Base-by-base conservation (phyloP, 2,797 vertebrate genomes). In the Peromyscus melanophrys region DNA sequence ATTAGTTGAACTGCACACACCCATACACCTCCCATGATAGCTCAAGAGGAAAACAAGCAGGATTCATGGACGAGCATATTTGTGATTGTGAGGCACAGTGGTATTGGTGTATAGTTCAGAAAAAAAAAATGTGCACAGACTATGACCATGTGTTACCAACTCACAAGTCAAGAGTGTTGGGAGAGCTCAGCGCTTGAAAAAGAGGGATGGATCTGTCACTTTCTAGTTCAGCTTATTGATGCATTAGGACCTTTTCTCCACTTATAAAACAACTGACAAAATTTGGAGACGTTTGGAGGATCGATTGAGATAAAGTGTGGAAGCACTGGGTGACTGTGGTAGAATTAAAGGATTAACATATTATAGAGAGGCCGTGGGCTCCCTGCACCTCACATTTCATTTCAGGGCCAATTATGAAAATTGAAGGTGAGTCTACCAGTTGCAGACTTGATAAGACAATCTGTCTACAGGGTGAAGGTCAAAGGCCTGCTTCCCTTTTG, bases 271-370 rank as follows among this genome's bases (percentile, higher is more conserved):
- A 82, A 63, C 40, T 76, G 75, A 80, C 69, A 65, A 49, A 96
- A 82, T 94, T 81, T 92, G 40, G 61, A 25, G 25, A 13, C 10
- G 1, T 77, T 97, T 94, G 86, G 76, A 90, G 34, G 34, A 55
- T 75, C 55, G 40, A 90, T 17, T 55, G 95, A 93, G 63, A 76
- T 73, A 67, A 94, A 90, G 71, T 9, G 3, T 78, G 31, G 83
- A 88, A 85, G 34, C 0, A 0, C 65, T 75, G 82, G 61, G 23
- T 63, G 55, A 84, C 87, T 40, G 23, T 85, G 52, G 69, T 34
- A 57, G 92, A 87, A 87, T 92, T 92, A 88, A 94, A 94, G 52
- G 76, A 87, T 95, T 85, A 89, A 73, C 40, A 49, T 1, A 3
- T 92, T 78, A 25, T 19, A 40, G 43, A 40, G 80, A 88, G 65